Conservation (phyloP, 2,888 invertebrate species). For the Aporophyla lueneburgensis region DNA sequence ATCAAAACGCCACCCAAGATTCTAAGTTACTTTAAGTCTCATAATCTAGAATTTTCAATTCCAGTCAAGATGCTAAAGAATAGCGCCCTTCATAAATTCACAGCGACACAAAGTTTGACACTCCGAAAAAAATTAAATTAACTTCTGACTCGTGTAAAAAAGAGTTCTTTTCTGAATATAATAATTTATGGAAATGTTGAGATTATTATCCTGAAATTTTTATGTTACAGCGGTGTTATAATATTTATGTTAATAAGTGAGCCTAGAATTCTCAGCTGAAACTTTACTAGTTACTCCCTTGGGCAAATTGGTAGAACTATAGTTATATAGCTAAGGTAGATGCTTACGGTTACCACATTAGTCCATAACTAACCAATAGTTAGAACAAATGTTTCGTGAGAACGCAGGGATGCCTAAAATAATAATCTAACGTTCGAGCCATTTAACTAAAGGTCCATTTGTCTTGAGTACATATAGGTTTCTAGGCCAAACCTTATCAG, state of each 20-base stretch:
- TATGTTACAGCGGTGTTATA: conserved; percentile 25
- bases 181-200: conserved; percentile 41
- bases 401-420: conserved; percentile 43
- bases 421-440: conserved; percentile 61
- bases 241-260: conserved; percentile 61
- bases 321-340: neutral
- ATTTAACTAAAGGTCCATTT: conserved; percentile 66
- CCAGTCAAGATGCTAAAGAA: conserved; percentile 38
- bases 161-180: conserved; percentile 39
- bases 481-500: conserved; percentile 22
- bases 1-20: neutral
- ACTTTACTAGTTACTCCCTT: conserved; percentile 54
- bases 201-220: conserved; percentile 25
- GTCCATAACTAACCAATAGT: conserved; percentile 29
- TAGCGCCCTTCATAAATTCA: conserved; percentile 50
- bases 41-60: conserved; percentile 51
- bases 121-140: conserved; percentile 53
- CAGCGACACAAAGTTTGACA: conserved; percentile 49
- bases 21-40: conserved; percentile 18
- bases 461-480: conserved; percentile 44
- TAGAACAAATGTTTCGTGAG: conserved; percentile 57
- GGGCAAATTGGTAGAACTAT: conserved; percentile 49
- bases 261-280: conserved; percentile 39
- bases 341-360: neutral
- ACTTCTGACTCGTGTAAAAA: conserved; percentile 42